Base-by-base conservation (phyloP, 2,797 vertebrate genomes). In the Chiroxiphia lanceolata region DNA sequence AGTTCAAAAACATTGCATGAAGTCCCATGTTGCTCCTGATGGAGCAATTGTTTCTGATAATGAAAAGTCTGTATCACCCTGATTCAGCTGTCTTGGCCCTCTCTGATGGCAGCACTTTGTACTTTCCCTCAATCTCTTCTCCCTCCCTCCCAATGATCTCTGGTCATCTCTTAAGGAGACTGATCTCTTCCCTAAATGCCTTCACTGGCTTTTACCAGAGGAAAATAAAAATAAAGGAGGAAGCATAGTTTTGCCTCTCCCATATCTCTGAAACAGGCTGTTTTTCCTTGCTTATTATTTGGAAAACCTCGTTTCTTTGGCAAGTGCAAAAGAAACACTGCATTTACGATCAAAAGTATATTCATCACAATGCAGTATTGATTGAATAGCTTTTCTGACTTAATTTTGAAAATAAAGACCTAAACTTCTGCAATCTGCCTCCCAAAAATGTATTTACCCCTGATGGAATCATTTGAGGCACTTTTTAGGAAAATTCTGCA, bases 1-100 rank as follows among this genome's bases (percentile, higher is more conserved):
- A 96, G 94, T 94, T 97, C 86, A 96, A 96, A 98, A 97, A 94
- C 95, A 91, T 96, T 96, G 95, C 76, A 90, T 90, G 91, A 97
- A 96, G 94, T 96, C 92, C 80, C 96, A 96, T 90, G 95, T 89
- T 96, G 96, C 70, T 96, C 94, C 82, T 95, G 94, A 83, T 7
- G 8, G 79, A 96, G 87, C 85, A 95, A 96, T 95, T 97, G 92
- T 93, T 96, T 90, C 91, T 95, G 94, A 94, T 96, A 96, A 96
- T 95, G 92, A 96, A 95, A 97, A 96, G 90, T 84, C 93, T 96
- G 79, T 93, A 93, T 96, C 94, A 93, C 85, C 48, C 79, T 69
- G 75, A 91, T 96, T 97, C 97, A 96, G 96, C 94, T 97, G 91
- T 85, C 91, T 94, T 17, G 2, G 51, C 29, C 51, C 68, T 84